Conservation (phyloP, 2,797 vertebrate genomes). For the Sebastes glaucus region DNA sequence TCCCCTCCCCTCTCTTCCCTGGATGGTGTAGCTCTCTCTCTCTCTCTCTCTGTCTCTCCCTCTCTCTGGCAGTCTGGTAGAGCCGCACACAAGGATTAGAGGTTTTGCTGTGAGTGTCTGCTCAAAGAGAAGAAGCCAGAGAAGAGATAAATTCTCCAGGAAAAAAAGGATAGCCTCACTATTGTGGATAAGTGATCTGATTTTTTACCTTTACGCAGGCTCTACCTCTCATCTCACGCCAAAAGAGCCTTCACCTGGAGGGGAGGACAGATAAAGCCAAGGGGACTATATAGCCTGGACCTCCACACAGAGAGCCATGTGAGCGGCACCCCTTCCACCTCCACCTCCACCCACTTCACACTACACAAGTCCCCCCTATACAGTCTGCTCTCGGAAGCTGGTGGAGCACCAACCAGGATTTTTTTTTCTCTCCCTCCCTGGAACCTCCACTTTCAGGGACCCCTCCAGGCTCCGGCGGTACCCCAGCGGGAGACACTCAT, state of each 20-base stretch:
- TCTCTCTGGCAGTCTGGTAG: conserved; percentile 79
- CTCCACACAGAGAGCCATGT: conserved; percentile 84
- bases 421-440: neutral
- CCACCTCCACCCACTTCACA: conserved; percentile 56
- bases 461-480: conserved; percentile 49
- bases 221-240: conserved; percentile 18
- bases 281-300: conserved; percentile 74
- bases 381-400: conserved; percentile 41
- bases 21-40: conserved; percentile 74
- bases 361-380: conserved; percentile 67
- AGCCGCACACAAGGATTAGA: conserved; percentile 79
- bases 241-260: conserved; percentile 64
- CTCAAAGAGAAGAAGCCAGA: conserved; percentile 68
- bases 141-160: conserved; percentile 46
- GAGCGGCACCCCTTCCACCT: conserved; percentile 64
- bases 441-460: conserved; percentile 58
- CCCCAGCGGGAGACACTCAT: conserved; percentile 65
- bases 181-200: conserved; percentile 62
- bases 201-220: conserved; percentile 44
- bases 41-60: conserved; percentile 33
- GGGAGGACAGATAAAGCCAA: conserved; percentile 44
- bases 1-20: conserved; percentile 74
- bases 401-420: conserved; percentile 51
- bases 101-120: conserved; percentile 76
- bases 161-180: conserved; percentile 28